Conservation (phyloP, 2,888 invertebrate species). For the Eupsilia transversa region DNA sequence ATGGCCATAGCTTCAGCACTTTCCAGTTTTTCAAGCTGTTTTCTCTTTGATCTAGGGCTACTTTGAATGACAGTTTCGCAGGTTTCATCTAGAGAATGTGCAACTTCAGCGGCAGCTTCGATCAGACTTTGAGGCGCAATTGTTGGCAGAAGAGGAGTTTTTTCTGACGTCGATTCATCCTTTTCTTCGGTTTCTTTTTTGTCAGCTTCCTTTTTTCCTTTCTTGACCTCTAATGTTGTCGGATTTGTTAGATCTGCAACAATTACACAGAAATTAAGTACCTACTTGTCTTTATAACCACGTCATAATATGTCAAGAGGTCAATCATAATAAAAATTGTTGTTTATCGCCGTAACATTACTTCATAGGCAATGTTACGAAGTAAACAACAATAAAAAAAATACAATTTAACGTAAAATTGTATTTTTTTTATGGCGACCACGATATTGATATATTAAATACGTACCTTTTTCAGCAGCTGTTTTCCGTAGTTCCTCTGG, state of each 20-base stretch:
- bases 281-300: background rate
- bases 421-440: background rate
- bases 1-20: slow-evolving; percentile 86
- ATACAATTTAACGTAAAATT: background rate
- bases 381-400: background rate
- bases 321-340: background rate
- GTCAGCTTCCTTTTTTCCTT: slow-evolving; percentile 65
- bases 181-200: slow-evolving; percentile 64
- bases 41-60: slow-evolving; percentile 90
- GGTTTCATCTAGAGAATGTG: slow-evolving; percentile 92
- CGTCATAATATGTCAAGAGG: no score
- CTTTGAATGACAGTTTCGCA: slow-evolving; percentile 92
- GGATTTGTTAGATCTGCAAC: slow-evolving; percentile 79
- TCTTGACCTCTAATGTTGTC: slow-evolving; percentile 72
- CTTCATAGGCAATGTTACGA: background rate
- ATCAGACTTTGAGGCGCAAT: slow-evolving; percentile 88
- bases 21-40: slow-evolving; percentile 88
- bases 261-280: slow-evolving; percentile 34
- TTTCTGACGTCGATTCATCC: slow-evolving; percentile 74
- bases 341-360: background rate
- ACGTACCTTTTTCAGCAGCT: slow-evolving; percentile 86
- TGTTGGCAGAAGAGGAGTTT: slow-evolving; percentile 73
- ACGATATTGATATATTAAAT: background rate
- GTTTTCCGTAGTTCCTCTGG: slow-evolving; percentile 91
- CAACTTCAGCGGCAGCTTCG: slow-evolving; percentile 92